These are phyloP conservation scores for Trichoplusia ni DNA, from an alignment of 1,140 invertebrate species.

Conservation along the genomic window DNA sequence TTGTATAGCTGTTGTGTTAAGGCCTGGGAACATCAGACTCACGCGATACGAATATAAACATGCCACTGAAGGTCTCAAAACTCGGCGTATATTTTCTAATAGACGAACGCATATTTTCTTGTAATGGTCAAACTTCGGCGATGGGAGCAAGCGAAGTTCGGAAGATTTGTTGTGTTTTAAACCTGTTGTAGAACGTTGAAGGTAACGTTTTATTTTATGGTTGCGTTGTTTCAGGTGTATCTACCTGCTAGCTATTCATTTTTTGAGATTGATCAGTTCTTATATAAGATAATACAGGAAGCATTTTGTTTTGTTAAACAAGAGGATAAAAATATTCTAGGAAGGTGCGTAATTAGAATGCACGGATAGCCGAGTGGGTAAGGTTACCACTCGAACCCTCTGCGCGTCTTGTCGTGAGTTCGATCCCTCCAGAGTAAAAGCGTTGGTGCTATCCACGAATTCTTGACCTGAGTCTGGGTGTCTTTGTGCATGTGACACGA, in stretches of 20 bases:
- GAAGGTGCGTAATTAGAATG: too few species aligned
- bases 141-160: constrained; percentile 47
- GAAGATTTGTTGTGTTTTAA: constrained; percentile 53
- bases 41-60: constrained; percentile 76
- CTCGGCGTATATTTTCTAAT: constrained; percentile 67
- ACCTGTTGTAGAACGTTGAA: constrained; percentile 30
- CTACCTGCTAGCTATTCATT: not conserved
- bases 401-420: too few species aligned
- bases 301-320: too few species aligned
- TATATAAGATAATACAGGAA: too few species aligned
- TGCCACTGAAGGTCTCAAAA: constrained; percentile 58
- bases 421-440: too few species aligned
- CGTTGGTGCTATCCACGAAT: too few species aligned
- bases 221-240: constrained; percentile 13
- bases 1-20: constrained; percentile 34
- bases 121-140: constrained; percentile 70
- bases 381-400: too few species aligned
- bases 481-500: too few species aligned
- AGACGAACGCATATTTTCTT: constrained; percentile 70
- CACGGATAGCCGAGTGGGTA: too few species aligned
- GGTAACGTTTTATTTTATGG: constrained; percentile 22
- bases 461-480: too few species aligned
- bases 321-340: too few species aligned
- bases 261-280: constrained; percentile 4
- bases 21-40: constrained; percentile 58